Base-by-base conservation (phyloP, 2,888 invertebrate genomes). In the Eudemis profundana region DNA sequence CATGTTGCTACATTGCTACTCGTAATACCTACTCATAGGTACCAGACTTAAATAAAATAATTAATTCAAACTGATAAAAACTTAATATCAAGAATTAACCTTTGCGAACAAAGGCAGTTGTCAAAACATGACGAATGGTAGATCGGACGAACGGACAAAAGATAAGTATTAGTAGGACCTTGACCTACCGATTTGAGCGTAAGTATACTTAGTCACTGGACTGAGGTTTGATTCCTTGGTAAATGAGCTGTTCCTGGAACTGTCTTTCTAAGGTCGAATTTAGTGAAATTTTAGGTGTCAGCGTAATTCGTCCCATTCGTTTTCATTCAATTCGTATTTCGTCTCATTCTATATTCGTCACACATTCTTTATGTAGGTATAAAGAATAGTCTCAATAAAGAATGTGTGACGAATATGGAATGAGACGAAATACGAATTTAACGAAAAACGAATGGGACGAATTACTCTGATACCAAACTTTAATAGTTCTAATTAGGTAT, bases 41-140 rank as follows among this genome's bases (percentile, higher is more conserved):
- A 46, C 5, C 4, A 17, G 17, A 23, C 21, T 23, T 38, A 38
- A 38, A 21, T n/a, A 57, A 50, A 64, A 19, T 50, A 50, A 64
- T 64, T 64, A 50, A 64, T 42, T 33, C 19, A 27, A 44, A 51
- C 42, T 59, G 56, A 50, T 59, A 59, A 33, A 36, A 19, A 17
- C 47, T 60, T 49, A 67, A 63, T 49, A 63, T 54, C 46, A 64
- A 63, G 27, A 19, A 54, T 54, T 64, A 64, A 67, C 63, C 67
- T 63, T 67, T 64, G 10, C 8, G 50, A 67, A 66, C 66, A 67
- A 64, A 67, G 49, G 57, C 66, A 36, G 66, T 69, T 73, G 72
- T 72, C 73, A 69, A 72, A 73, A 73, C 65, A 72, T 72, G 72
- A 74, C 68, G 63, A 71, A 74, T 74, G 67, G 67, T 61, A 51